Evolutionary conservation across 2,113 vertebrate species (phyloP), one percentile per base, ranked within the genome.

Genomic region (Tautogolabrus adspersus): DNA sequence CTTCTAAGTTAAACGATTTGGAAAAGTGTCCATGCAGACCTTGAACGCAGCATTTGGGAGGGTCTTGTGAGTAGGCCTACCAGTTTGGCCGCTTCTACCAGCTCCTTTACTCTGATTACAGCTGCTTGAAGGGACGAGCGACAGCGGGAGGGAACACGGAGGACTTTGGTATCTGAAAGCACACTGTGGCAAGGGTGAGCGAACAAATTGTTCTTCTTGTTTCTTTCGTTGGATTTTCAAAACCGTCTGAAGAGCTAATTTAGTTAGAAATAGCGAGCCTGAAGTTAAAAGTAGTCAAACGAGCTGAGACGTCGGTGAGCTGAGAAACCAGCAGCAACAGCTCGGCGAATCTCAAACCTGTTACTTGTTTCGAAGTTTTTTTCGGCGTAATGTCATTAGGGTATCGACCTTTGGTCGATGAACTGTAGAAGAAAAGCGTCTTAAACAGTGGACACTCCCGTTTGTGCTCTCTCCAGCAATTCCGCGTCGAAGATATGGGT

Each of bases 11-110:
- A 8, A 11, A 12, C 1, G 1, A 42, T 23, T 34, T 8, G 6
- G 5, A 15, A 21, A 37, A 42, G 0, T 77, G 69, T 79, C 49
- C 42, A 21, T 60, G 66, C 49, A 0, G 2, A n/a, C 1, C 16
- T 0, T 86, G 74, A 91, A 92, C 0, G 88, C 84, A 59, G 1
- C 84, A 21, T 8, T 6, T 82, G 93, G 93, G 93, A 49, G 93
- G 87, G 76, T 65, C 87, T 73, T 76, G 37, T 34, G 44, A 64
- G 30, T 6, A 75, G 75, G 30, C 30, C 30, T 34, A 26, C 76
- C 77, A 34, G 78, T 21, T 60, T 38, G 67, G 42, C 67, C 42
- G 70, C 75, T 84, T 67, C 54, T 58, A 85, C 77, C 40, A 26
- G 65, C 30, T 61, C 37, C 30, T 34, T 73, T 81, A 70, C 82